Evolutionary conservation across 2,888 invertebrate genomes (phyloP).

Genomic region (Portevinia maculata): DNA sequence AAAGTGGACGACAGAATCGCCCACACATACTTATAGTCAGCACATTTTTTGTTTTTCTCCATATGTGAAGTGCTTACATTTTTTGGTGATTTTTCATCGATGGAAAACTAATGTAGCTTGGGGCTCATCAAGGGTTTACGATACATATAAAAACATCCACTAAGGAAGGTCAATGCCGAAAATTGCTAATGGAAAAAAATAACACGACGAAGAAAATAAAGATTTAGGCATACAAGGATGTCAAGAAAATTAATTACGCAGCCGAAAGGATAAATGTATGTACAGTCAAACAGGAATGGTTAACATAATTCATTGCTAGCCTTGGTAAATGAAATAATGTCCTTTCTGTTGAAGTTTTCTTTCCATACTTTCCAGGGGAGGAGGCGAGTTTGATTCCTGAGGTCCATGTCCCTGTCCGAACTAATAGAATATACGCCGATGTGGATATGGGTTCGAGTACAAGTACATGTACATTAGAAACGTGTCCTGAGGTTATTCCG

Average conservation of each 20-base stretch:
- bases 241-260: slow-evolving; percentile 54
- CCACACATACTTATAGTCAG: slow-evolving; percentile 50
- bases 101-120: slow-evolving; percentile 30
- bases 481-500: slow-evolving; percentile 56
- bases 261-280: slow-evolving; percentile 34
- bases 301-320: slow-evolving; percentile 57
- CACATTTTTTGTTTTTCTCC: slow-evolving; percentile 27
- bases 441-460: not conserved
- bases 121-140: slow-evolving; percentile 12
- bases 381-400: slow-evolving; percentile 17
- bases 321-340: slow-evolving; percentile 50
- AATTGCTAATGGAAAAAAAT: not conserved
- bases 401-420: slow-evolving; percentile 9
- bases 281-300: slow-evolving; percentile 39
- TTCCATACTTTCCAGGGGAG: slow-evolving; percentile 1
- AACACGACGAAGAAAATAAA: slow-evolving; percentile 8
- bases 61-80: slow-evolving; percentile 30
- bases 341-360: slow-evolving; percentile 14
- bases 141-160: slow-evolving; percentile 16
- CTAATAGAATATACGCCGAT: not conserved
- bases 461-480: slow-evolving; percentile 30
- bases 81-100: slow-evolving; percentile 53
- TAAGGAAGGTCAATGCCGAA: slow-evolving; percentile 10
- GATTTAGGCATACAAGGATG: slow-evolving; percentile 6
- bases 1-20: slow-evolving; percentile 35